Conservation (phyloP, 1,140 invertebrate species). For the Myzus persicae region DNA sequence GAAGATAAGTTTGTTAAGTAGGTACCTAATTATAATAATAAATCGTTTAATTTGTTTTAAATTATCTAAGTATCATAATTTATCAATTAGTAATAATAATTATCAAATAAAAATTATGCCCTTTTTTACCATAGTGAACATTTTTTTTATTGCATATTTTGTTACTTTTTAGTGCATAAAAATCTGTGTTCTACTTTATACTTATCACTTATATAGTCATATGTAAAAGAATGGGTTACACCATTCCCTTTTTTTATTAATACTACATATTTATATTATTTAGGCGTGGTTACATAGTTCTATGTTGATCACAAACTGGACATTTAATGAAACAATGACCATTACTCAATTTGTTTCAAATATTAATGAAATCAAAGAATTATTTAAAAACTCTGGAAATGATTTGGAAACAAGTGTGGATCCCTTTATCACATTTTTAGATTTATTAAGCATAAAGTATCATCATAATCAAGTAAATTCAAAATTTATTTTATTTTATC, state of each 20-base stretch:
- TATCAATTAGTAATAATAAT: not conserved
- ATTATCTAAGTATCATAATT: too few species aligned
- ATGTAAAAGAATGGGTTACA: too few species aligned
- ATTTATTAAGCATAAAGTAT: slow-evolving; percentile 35
- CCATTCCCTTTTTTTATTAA: too few species aligned
- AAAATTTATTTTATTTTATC: not conserved
- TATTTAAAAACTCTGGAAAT: slow-evolving; percentile 33
- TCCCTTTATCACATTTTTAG: slow-evolving; percentile 53
- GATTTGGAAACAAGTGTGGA: slow-evolving; percentile 52
- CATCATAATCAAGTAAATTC: slow-evolving; percentile 34
- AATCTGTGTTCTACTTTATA: too few species aligned
- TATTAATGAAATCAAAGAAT: slow-evolving; percentile 47
- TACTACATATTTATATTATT: not conserved
- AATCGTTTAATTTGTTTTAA: too few species aligned
- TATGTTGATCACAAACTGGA: slow-evolving; percentile 52
- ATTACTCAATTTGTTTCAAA: slow-evolving; percentile 53
- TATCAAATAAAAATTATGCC: not conserved
- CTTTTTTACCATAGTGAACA: too few species aligned
- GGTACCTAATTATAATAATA: too few species aligned
- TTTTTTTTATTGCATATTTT: too few species aligned
- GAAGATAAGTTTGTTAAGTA: too few species aligned
- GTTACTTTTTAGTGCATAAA: too few species aligned
- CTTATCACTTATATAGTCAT: not conserved
- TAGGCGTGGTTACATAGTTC: slow-evolving; percentile 56
- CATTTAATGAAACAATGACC: slow-evolving; percentile 37